A percentile compares a stretch with the other conserved stretches of the same genome.
phyloP scores from a whole-genome alignment of 2,888 invertebrate species.

The Eledone cirrhosa region DNA sequence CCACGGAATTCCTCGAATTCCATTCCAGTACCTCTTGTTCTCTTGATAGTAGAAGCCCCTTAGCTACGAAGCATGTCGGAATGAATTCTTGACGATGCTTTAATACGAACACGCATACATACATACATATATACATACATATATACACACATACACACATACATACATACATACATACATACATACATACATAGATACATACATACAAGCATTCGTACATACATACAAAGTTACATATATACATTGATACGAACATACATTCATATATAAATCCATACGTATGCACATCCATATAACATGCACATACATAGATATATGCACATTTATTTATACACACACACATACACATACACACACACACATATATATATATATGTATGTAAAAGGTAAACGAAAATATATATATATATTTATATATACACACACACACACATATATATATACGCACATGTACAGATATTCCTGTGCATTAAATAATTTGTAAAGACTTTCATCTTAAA shows the following conservation, averaged over 20 bases:
- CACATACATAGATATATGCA: not conserved
- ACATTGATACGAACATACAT: not conserved
- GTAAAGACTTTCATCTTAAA: not conserved
- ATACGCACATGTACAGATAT: not conserved
- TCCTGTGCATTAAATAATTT: not conserved
- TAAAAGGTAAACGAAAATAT: not conserved
- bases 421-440: not conserved
- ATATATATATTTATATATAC: not conserved
- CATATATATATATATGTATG: not conserved
- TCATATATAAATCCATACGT: not conserved
- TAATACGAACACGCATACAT: not conserved
- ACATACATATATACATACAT: not conserved
- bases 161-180: not conserved
- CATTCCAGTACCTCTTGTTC: too few relatives aligned
- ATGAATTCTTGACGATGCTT: not conserved
- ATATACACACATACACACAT: not conserved
- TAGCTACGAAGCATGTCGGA: not conserved
- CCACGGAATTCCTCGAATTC: too few relatives aligned
- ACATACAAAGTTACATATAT: not conserved
- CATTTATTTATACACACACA: not conserved
- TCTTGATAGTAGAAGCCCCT: too few relatives aligned
- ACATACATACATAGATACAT: not conserved
- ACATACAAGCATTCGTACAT: not conserved
- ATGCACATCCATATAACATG: not conserved
- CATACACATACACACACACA: not conserved